Evolutionary conservation across 2,888 invertebrate genomes (phyloP).

Genomic region (Sinhomidia bicolor): DNA sequence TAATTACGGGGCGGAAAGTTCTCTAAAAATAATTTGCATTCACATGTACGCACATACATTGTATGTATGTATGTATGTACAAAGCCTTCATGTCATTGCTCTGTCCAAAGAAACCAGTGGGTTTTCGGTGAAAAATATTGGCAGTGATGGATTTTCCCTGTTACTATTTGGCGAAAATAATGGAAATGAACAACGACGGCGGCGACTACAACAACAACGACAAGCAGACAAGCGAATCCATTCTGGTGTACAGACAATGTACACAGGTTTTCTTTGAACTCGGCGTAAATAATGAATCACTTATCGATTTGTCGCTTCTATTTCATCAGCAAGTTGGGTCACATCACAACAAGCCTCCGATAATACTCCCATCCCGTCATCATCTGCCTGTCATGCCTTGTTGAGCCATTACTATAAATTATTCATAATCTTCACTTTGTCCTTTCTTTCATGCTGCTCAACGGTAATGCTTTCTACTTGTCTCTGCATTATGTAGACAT

Average conservation of each 20-base stretch:
- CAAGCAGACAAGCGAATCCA: not conserved
- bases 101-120: not conserved
- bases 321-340: not conserved
- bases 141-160: conserved; percentile 23
- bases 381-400: not conserved
- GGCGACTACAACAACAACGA: no score
- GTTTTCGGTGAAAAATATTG: not conserved
- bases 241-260: no score
- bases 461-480: not conserved
- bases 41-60: no score
- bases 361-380: not conserved
- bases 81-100: not conserved
- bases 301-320: conserved; percentile 26
- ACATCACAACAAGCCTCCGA: not conserved
- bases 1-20: not conserved
- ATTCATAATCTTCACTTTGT: conserved; percentile 9
- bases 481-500: not conserved
- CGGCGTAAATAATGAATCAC: conserved; percentile 32
- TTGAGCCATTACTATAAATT: not conserved
- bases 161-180: not conserved
- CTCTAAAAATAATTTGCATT: conserved; percentile 5
- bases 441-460: not conserved
- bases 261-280: conserved; percentile 26
- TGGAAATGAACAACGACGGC: not conserved
- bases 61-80: no score